Evolutionary conservation across 2,888 invertebrate species (phyloP), one percentile per base, ranked within the genome.

Genomic region (Dryococelus australis): DNA sequence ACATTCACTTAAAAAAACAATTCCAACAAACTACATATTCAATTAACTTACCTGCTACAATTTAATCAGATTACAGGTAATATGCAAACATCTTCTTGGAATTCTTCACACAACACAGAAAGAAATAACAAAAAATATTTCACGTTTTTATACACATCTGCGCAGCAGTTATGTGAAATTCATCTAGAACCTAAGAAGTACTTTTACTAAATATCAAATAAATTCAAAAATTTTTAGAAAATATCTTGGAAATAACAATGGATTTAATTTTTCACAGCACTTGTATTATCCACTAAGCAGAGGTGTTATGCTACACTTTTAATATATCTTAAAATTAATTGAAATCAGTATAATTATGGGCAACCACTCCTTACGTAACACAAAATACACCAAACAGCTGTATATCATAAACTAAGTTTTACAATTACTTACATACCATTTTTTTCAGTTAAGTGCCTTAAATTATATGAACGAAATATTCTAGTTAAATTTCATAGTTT

Each of bases 81-180:
- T 65, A 65, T n/a, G 65, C 65, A 65, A 65, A 65, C 65, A 65
- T 65, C 65, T 65, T 65, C 65, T 65, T 65, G 65, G 24, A 65
- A 65, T 65, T 65, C 65, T 65, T 65, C 65, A 65, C 24, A 65
- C 6, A 65, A 65, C 20, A 65, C 10, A 65, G n/a, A 24, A 65
- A 65, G 65, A 65, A 65, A 65, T n/a, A 65, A 20, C 16, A 65
- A 35, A 51, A 51, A 51, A 51, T 51, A 16, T 24, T 65, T 65
- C 65, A 10, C 65, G 24, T n/a, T 24, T 65, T 65, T 65, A 65
- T n/a, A 65, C 65, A 65, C 65, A n/a, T 65, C 65, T 65, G 65
- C 65, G 65, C 65, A 65, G 65, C 65, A 65, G 65, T 65, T 65
- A 65, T 65, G 65, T 65, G 65, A 65, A 65, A 65, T 65, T 65